Percentiles rank a stretch among this genome's conserved stretches.
Evolutionary conservation across 1,140 invertebrate genomes (phyloP).

Genomic region (Sitobion miscanthi): DNA sequence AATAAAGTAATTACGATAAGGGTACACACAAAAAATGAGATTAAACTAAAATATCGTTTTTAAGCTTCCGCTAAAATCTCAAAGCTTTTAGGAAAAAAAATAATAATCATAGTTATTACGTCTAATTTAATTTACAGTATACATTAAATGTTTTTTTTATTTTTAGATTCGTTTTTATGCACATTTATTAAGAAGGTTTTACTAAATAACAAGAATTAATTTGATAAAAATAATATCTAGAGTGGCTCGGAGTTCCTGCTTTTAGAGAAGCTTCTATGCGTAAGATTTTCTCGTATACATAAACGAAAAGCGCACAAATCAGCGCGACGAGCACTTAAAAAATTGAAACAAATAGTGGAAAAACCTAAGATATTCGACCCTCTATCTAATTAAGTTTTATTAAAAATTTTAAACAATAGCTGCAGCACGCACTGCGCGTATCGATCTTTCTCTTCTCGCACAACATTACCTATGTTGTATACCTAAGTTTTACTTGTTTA

Average conservation of each 20-base stretch:
- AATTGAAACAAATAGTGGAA: neutral
- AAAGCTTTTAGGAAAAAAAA: neutral
- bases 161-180: neutral
- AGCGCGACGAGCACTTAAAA: neutral
- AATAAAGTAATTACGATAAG: neutral
- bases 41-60: neutral
- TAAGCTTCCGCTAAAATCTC: too few relatives aligned
- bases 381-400: neutral
- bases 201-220: neutral
- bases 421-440: neutral
- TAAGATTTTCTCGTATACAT: neutral
- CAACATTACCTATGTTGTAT: neutral
- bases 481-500: neutral
- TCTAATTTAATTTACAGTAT: neutral
- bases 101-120: neutral
- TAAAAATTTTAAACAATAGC: neutral
- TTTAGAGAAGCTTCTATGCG: neutral
- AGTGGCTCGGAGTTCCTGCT: neutral
- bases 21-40: neutral
- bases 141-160: neutral
- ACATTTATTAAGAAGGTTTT: neutral
- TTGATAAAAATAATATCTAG: neutral
- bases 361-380: neutral
- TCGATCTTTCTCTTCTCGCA: neutral
- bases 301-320: neutral